Evolutionary conservation across 2,113 vertebrate genomes (phyloP), one percentile per base, ranked within the genome.

Genomic region (Poeciliopsis prolifica): DNA sequence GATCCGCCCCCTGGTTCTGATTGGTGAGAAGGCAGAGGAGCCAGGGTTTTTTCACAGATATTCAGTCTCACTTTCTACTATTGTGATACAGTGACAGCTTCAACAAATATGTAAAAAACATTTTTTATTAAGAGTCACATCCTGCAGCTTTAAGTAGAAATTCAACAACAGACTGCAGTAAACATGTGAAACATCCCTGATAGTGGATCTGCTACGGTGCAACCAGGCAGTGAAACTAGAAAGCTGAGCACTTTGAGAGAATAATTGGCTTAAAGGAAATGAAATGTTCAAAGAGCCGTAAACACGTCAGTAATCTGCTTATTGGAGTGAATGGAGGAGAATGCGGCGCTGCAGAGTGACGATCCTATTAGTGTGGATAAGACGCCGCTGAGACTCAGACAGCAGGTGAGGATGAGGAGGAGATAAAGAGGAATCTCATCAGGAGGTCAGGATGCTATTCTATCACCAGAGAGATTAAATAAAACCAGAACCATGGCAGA

Each of bases 241-340:
- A 17, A 28, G 24, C 66, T 93, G 94, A 95, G 93, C 91, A 88
- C 91, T 94, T 95, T 92, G 90, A 75, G 93, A 94, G 95, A 95
- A 96, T 94, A 96, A 96, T 94, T 93, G 93, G 94, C 94, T 95
- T 95, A 94, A 94, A 94, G 92, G 96, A 96, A 96, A 95, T 82
- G 51, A 95, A 94, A 96, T 94, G 91, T 93, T 95, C 94, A 95
- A 95, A 95, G 94, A 95, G 94, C 94, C 95, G 95, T 94, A 95
- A 96, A 96, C 94, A 94, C 94, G 80, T 92, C n/a, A 2, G 92
- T 96, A 97, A 97, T 96, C 96, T 96, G 93, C 95, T 96, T 97
- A 96, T 87, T 48, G 95, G 94, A 95, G 94, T 94, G 93, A 96
- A 95, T 95, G 95, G 95, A 94, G 86, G 93, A 91, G 92, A 4